phyloP scores from a whole-genome alignment of 2,797 vertebrate genomes.

The Anguilla marmorata region DNA sequence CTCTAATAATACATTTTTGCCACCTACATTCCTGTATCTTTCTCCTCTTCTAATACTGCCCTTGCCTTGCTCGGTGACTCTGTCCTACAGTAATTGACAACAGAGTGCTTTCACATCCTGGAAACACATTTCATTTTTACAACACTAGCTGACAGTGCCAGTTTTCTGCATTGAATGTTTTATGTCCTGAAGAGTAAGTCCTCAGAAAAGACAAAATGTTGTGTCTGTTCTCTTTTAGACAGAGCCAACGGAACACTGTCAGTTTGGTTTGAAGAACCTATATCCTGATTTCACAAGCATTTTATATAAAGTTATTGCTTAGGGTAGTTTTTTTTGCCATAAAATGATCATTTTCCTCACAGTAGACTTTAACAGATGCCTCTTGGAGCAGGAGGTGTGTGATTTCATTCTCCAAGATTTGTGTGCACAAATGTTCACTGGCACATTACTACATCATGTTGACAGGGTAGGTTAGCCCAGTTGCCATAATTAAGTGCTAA shows the following conservation, averaged over 20 bases:
- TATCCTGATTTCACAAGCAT: background rate
- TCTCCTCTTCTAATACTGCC: slow-evolving; percentile 3
- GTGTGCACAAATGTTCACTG: background rate
- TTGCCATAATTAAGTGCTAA: slow-evolving; percentile 7
- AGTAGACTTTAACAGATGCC: background rate
- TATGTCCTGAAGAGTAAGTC: slow-evolving; percentile 2
- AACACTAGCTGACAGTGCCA: slow-evolving; percentile 18
- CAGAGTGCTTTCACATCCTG: slow-evolving; percentile 11
- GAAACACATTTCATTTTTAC: slow-evolving; percentile 22
- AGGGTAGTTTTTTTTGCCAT: background rate
- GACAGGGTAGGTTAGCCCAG: background rate
- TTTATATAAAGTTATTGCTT: background rate
- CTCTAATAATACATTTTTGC: background rate
- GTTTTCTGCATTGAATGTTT: slow-evolving; percentile 20
- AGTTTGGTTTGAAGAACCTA: background rate
- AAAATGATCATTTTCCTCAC: background rate
- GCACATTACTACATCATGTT: background rate
- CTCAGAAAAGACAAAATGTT: background rate
- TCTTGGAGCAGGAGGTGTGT: background rate
- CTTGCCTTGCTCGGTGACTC: slow-evolving; percentile 12
- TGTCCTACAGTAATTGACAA: slow-evolving; percentile 29
- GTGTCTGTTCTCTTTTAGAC: slow-evolving; percentile 9
- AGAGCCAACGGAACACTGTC: background rate
- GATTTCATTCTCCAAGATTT: background rate
- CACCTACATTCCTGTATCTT: slow-evolving; percentile 1